Evolutionary conservation across 2,113 vertebrate genomes (phyloP), one percentile per base, ranked within the genome.

Genomic region (Protobothrops flavoviridis): DNA sequence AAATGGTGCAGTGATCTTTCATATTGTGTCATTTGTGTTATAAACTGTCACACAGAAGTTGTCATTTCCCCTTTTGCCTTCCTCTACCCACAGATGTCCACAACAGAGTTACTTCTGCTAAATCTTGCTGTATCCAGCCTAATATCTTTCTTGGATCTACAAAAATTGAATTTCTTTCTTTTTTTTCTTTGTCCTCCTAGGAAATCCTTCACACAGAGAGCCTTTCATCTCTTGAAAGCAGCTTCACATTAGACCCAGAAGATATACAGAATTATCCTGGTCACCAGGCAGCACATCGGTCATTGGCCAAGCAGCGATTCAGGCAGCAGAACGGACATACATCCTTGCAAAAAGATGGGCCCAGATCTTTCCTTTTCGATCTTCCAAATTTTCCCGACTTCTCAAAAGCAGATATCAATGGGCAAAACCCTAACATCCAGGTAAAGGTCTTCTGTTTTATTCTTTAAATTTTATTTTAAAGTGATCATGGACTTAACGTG

Each of bases 371-470:
- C 94, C 97, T 99, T 29, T 96, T 99, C 87, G 99, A 99, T 95
- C 98, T 99, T 87, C 98, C 99, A 95, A 99, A 99, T 96, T 99
- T 99, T 96, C 99, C 99, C 12, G 99, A 99, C 96, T 98, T 99
- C 92, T 99, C 99, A 94, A 99, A 99, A 97, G 99, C 98, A 9
- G 99, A 99, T 93, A 99, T 99, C 96, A 99, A 99, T 92, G 98
- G 99, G 56, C 99, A 99, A 97, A 99, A 99, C 96, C 99, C 99
- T 95, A 99, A 99, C 94, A 99, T 99, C 95, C 99, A 99, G 99
- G 99, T 99, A 98, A 90, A 52, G 59, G 57, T 85, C 94, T 91
- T 91, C 85, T 15, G 92, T 39, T 90, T 94, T 85, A 0, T 59
- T 81, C 15, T 8, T 91, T 8, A 10, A 81, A 33, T 91, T 10